Base-by-base conservation (phyloP, 1,140 invertebrate genomes). In the Cyphomyrmex costatus region DNA sequence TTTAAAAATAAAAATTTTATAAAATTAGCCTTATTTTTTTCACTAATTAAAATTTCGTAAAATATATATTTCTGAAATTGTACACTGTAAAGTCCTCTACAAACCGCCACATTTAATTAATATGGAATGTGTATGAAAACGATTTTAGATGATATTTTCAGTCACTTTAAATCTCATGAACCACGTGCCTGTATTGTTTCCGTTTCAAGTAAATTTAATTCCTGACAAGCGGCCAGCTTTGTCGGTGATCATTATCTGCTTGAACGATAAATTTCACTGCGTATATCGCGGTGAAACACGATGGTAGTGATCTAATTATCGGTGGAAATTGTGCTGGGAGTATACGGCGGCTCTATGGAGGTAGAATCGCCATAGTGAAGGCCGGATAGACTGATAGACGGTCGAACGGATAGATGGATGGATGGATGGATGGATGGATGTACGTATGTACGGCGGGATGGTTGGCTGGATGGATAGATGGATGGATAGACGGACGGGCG, bases 291-390 rank as follows among this genome's bases (percentile, higher is more conserved):
- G 78, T 70, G 89, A 91, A 90, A 91, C 91, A 86, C 90, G 86
- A 85, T 83, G 84, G 53, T 68, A 66, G 79, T 91, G 90, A 92
- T 92, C 91, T 91, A 91, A 91, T 92, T 92, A 90, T 91, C 88
- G 80, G 78, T 89, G 91, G 88, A 91, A 91, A 92, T 92, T 91
- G 91, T 91, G 88, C 88, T 91, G 90, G 85, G 88, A 91, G 87
- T 79, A n/a, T n/a, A 77, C 86, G 87, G 61, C 68, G 82, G 53
- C 60, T 70, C 79, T 63, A 78, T 79, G 12, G 46, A 73, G 66
- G 85, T 87, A 86, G 74, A 51, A 80, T 85, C 61, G 76, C 42
- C 61, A 68, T 83, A 71, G 76, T 80, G 76, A 49, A 71, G 71
- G 56, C 49, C 71, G 70, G 58, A 88, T 88, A 70, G 79, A 42